Evolutionary conservation across 1,140 invertebrate species (phyloP).

Genomic region (Brachionus asplanchnoidis): DNA sequence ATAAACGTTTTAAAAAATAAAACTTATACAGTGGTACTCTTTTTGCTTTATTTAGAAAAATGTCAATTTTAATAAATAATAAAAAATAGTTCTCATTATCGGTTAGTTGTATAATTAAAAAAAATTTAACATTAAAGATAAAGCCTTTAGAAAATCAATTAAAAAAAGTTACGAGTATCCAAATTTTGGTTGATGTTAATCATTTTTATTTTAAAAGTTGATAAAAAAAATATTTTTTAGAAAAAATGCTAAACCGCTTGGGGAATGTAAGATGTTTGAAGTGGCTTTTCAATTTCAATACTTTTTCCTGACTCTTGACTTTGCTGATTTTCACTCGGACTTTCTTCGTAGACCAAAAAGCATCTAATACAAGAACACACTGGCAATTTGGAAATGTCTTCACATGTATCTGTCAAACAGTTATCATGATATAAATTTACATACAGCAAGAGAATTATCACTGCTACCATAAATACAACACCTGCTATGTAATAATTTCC

Average conservation of each 20-base stretch:
- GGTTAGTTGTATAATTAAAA: not conserved
- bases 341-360: not conserved
- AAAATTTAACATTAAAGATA: not conserved
- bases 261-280: not conserved
- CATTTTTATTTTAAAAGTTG: not conserved
- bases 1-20: too few species aligned
- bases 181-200: not conserved
- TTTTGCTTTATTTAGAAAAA: not conserved
- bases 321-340: not conserved
- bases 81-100: not conserved
- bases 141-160: not conserved
- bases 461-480: slow-evolving; percentile 7
- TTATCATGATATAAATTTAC: slow-evolving; percentile 33
- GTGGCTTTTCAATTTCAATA: not conserved
- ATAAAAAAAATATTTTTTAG: not conserved
- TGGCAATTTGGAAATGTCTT: not conserved
- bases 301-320: not conserved
- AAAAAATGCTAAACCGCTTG: not conserved
- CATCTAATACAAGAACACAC: not conserved
- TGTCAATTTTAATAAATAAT: not conserved
- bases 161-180: not conserved
- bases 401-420: slow-evolving; percentile 6
- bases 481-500: slow-evolving; percentile 26
- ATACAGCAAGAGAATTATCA: slow-evolving; percentile 36
- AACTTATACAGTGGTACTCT: too few species aligned